phyloP scores from a whole-genome alignment of 2,113 vertebrate species.

The Haemorhous mexicanus region DNA sequence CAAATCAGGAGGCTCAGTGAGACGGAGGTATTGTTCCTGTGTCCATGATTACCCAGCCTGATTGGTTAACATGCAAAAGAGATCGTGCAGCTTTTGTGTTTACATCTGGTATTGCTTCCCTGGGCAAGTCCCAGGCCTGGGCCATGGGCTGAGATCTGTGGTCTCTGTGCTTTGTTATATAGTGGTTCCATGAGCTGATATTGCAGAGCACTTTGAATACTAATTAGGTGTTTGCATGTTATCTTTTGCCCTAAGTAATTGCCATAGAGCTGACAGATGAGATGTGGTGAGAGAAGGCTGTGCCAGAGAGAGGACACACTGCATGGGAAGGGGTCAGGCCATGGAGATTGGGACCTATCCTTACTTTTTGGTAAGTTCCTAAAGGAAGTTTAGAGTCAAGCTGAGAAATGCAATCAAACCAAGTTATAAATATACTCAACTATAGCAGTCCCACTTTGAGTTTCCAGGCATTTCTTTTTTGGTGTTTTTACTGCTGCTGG shows the following conservation, averaged over 20 bases:
- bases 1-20: not conserved
- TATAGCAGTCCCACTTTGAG: not conserved
- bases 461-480: not conserved
- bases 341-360: not conserved
- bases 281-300: not conserved
- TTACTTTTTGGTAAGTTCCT: not conserved
- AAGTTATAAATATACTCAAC: not conserved
- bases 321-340: not conserved
- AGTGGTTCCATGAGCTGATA: not conserved
- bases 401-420: not conserved
- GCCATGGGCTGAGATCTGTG: not conserved
- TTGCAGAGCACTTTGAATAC: not conserved
- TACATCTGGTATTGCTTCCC: not conserved
- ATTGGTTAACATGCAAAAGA: not conserved
- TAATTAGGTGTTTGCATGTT: not conserved
- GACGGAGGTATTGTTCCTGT: rapidly evolving
- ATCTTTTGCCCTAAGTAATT: slow-evolving; percentile 16
- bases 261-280: not conserved
- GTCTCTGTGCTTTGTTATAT: slow-evolving; percentile 1
- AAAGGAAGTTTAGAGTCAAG: not conserved
- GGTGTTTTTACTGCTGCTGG: not conserved
- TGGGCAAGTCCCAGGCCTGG: not conserved
- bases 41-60: not conserved
- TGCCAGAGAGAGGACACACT: not conserved
- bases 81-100: not conserved